Evolutionary conservation across 2,888 invertebrate genomes (phyloP), one percentile per base, ranked within the genome.

Genomic region (Timandra comae): DNA sequence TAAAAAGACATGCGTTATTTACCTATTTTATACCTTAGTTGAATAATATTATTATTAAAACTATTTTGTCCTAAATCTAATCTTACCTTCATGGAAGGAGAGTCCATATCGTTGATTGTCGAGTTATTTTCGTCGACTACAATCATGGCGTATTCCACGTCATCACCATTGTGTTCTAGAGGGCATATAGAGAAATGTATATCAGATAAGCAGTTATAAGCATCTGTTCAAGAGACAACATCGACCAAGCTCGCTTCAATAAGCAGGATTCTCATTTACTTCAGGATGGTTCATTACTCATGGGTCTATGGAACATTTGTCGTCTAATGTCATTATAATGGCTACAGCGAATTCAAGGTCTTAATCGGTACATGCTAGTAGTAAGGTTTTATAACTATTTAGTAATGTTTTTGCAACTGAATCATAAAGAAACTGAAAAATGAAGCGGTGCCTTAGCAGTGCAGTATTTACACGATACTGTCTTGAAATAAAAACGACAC

Each of bases 71-170:
- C 16, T 16, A 1, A 16, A 16, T 3, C 16, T 16, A 11, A 3
- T 9, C 62, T 70, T 77, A 95, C 95, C 93, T 95, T 95, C 50
- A 95, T 93, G 6, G 95, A 95, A 3, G 94, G 93, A 9, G 94
- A 90, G 62, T 95, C 94, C 66, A 93, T 89, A 60, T 95, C 94
- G 29, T 92, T 91, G 49, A 94, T 82, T 7, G 93, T 92, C 1
- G 95, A 93, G 85, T 95, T 94, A 67, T 92, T 94, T 68, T 95
- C 95, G 65, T 95, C 95, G 58, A 95, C 94, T 43, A 95, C 94
- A 65, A 95, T 95, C 56, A 95, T 94, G 63, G 95, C 94, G 70
- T 95, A 95, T 64, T 95, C 95, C 39, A 91, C 92, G 64, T 95
- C 94, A 66, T 94, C 94, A 35, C 90, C 90, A 37, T 86, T 86